phyloP scores from a whole-genome alignment of 2,888 invertebrate genomes.

The Eristalinus aeneus region DNA sequence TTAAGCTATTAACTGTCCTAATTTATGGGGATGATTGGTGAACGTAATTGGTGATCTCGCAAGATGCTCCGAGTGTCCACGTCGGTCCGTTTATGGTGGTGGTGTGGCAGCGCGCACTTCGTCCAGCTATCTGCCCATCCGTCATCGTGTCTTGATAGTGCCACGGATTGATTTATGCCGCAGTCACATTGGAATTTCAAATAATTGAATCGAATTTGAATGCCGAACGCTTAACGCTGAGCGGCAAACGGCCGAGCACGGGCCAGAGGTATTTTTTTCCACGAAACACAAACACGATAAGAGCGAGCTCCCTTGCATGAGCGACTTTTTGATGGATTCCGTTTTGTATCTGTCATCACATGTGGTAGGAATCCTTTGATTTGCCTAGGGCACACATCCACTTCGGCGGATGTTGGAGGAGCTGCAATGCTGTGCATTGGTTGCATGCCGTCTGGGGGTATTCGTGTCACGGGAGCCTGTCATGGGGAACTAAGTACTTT shows the following conservation, averaged over 20 bases:
- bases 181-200: slow-evolving; percentile 13
- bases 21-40: slow-evolving; percentile 69
- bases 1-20: slow-evolving; percentile 72
- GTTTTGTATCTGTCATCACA: slow-evolving; percentile 26
- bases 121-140: not conserved
- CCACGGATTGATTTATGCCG: slow-evolving; percentile 30
- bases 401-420: not conserved
- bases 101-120: not conserved
- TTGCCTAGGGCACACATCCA: slow-evolving; percentile 7
- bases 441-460: slow-evolving; percentile 37
- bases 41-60: slow-evolving; percentile 48
- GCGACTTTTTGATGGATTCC: not conserved
- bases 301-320: not conserved
- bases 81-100: not conserved
- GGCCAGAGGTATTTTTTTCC: not conserved
- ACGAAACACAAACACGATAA: not conserved
- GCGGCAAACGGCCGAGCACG: not conserved
- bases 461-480: slow-evolving; percentile 49
- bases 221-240: no score
- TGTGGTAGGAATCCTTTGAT: slow-evolving; percentile 15
- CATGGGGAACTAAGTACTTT: slow-evolving; percentile 58
- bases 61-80: not conserved
- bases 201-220: not conserved
- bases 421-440: not conserved
- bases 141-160: slow-evolving; percentile 15